Conservation (phyloP, 2,797 vertebrate genomes). For the Anolis apletophallus region DNA sequence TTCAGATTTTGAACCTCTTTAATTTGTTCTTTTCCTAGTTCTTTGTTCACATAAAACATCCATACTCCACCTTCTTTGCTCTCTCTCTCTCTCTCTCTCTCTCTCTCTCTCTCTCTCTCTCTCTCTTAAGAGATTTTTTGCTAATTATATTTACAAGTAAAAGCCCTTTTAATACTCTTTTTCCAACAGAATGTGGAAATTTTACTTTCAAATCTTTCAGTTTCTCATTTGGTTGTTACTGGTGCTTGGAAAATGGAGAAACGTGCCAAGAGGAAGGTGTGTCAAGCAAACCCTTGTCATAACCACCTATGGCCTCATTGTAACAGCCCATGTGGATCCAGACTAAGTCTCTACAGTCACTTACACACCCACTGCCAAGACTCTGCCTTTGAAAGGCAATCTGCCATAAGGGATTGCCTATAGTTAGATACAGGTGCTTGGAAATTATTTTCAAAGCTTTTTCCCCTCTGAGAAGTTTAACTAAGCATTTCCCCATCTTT, state of each 20-base stretch:
- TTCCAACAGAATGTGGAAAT: conserved; percentile 10
- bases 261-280: too few relatives aligned
- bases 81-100: conserved; percentile 29
- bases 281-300: too few relatives aligned
- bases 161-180: background rate
- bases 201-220: background rate
- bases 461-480: conserved; percentile 29
- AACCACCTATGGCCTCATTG: too few relatives aligned
- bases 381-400: too few relatives aligned
- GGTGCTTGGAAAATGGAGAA: conserved; percentile 18
- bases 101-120: conserved; percentile 27
- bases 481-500: conserved; percentile 14
- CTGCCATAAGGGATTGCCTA: too few relatives aligned
- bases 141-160: conserved; percentile 44
- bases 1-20: conserved; percentile 56
- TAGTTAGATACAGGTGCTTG: conserved; percentile 22
- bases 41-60: conserved; percentile 1
- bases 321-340: too few relatives aligned
- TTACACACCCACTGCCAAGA: too few relatives aligned
- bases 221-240: conserved; percentile 34
- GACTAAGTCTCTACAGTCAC: too few relatives aligned
- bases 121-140: conserved; percentile 34
- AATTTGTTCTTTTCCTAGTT: conserved; percentile 51
- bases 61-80: conserved; percentile 11
- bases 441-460: conserved; percentile 32